A percentile compares a stretch with the other conserved stretches of the same genome.
Evolutionary conservation across 2,888 invertebrate genomes (phyloP).

Genomic region (Odontothrips loti): DNA sequence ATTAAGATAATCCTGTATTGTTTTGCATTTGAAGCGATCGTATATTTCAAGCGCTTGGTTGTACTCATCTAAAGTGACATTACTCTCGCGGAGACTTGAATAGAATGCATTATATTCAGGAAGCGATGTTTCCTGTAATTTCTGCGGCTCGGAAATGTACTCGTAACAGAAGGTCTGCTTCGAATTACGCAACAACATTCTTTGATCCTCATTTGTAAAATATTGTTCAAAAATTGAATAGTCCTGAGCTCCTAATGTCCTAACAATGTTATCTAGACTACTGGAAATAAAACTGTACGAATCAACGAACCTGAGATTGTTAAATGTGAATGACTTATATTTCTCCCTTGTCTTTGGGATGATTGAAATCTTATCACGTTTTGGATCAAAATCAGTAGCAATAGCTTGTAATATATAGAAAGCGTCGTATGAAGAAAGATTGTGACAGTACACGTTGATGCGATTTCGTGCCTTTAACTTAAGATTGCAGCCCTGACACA

Average conservation of each 20-base stretch:
- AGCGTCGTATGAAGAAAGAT: no score
- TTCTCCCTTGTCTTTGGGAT: background rate
- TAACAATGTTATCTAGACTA: conserved; percentile 29
- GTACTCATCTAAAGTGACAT: background rate
- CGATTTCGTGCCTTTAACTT: no score
- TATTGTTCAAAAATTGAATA: background rate
- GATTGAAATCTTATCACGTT: background rate
- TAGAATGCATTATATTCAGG: background rate
- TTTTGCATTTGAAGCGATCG: background rate
- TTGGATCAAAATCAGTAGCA: no score
- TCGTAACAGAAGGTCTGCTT: conserved; percentile 33
- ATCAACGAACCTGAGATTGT: conserved; percentile 30
- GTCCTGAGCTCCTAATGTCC: background rate
- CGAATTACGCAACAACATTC: conserved; percentile 13
- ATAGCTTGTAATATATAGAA: no score
- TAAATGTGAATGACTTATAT: conserved; percentile 26
- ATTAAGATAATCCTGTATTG: background rate
- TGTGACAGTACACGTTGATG: no score
- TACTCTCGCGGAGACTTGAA: background rate
- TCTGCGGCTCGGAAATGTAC: background rate
- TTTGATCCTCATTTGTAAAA: background rate
- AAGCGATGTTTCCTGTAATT: background rate
- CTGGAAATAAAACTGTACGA: conserved; percentile 22
- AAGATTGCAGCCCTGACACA: background rate
- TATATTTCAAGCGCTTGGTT: background rate